phyloP scores from a whole-genome alignment of 2,113 vertebrate genomes.

The cat (Felis catus) region F.catus_Fca126_mat1.0 CM031416.1:51297001-51297500 shows the following conservation, averaged over 20 bases:
- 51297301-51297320: background rate
- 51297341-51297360: background rate
- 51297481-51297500: too few relatives aligned
- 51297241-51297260: background rate
- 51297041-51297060: background rate
- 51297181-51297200: fast-evolving
- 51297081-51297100: background rate
- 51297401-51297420: too few relatives aligned
- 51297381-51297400: too few relatives aligned
- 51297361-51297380: background rate
- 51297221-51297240: background rate
- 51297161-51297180: background rate
- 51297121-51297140: background rate
- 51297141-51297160: background rate
- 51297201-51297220: background rate
- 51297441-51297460: too few relatives aligned
- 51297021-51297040: background rate
- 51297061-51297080: background rate
- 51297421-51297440: too few relatives aligned
- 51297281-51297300: too few relatives aligned
- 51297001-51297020: background rate
- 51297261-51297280: background rate
- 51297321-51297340: background rate
- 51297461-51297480: too few relatives aligned
- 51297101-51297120: background rate